These are phyloP conservation scores for Dysmachus trigonus DNA, from an alignment of 2,888 invertebrate species.

Conservation along the genomic window DNA sequence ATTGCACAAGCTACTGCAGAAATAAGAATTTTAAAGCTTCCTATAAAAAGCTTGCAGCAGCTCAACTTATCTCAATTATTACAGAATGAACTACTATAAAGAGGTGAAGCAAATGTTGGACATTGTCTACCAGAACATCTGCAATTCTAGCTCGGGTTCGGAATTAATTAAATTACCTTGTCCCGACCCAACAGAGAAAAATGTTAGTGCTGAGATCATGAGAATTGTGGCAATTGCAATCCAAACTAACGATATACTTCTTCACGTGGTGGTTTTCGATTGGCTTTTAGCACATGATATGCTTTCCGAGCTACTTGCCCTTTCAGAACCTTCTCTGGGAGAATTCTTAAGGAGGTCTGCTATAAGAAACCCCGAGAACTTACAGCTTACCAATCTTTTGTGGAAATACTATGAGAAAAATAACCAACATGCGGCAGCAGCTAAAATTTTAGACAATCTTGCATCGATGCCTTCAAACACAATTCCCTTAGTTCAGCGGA, in stretches of 20 bases:
- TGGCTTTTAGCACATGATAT: constrained; percentile 87
- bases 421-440: constrained; percentile 91
- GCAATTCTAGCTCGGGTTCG: constrained; percentile 48
- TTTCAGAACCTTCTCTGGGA: constrained; percentile 65
- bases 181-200: constrained; percentile 49
- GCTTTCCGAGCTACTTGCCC: constrained; percentile 72
- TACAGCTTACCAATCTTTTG: constrained; percentile 78
- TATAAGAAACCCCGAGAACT: constrained; percentile 68
- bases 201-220: constrained; percentile 65
- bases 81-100: constrained; percentile 87
- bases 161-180: not conserved
- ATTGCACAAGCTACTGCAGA: too few species aligned
- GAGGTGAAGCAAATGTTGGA: constrained; percentile 84
- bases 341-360: constrained; percentile 64
- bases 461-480: constrained; percentile 75
- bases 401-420: constrained; percentile 97
- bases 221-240: constrained; percentile 74
- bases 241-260: constrained; percentile 81
- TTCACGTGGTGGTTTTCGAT: constrained; percentile 91
- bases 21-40: not conserved
- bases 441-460: constrained; percentile 86
- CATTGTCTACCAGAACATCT: constrained; percentile 60
- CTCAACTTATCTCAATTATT: constrained; percentile 50
- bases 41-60: constrained; percentile 56
- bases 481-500: constrained; percentile 79